Percentiles rank a stretch among this genome's conserved stretches.
Conservation (phyloP, 2,113 vertebrate species). For the Murina feae region DNA sequence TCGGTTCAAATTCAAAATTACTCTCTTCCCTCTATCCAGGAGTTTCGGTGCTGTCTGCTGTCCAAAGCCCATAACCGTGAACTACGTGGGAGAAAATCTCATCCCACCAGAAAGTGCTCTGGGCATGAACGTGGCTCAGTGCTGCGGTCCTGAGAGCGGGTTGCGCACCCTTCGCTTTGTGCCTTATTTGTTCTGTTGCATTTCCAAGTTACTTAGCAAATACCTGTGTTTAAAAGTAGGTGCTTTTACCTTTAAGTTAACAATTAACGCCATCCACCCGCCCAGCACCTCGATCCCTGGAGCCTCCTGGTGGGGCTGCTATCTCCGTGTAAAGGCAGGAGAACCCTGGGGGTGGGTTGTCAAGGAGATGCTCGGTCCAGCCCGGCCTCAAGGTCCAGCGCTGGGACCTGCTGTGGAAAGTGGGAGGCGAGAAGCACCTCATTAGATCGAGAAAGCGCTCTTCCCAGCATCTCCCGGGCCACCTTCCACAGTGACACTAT, state of each 20-base stretch:
- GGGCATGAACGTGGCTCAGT: not conserved
- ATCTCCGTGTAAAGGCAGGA: fast-evolving
- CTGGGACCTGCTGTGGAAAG: not conserved
- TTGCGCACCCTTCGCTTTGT: fast-evolving
- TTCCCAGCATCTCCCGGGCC: fast-evolving
- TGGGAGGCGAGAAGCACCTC: fast-evolving
- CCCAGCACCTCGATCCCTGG: fast-evolving
- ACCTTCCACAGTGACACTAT: fast-evolving
- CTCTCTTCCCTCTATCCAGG: fast-evolving
- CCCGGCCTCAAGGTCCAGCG: not conserved
- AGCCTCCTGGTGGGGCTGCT: fast-evolving
- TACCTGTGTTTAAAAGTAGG: not conserved
- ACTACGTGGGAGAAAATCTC: not conserved
- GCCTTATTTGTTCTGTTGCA: not conserved
- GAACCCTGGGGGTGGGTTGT: fast-evolving
- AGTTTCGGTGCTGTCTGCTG: too few relatives aligned
- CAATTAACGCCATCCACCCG: fast-evolving
- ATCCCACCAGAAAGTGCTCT: not conserved
- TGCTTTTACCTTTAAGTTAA: not conserved
- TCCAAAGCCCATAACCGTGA: not conserved
- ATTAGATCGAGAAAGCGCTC: not conserved
- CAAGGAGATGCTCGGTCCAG: not conserved
- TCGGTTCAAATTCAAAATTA: not conserved
- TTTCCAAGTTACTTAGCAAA: not conserved
- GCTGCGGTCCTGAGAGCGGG: fast-evolving